Evolutionary conservation across 2,113 vertebrate species (phyloP).

Genomic region (Amphilophus citrinellus): DNA sequence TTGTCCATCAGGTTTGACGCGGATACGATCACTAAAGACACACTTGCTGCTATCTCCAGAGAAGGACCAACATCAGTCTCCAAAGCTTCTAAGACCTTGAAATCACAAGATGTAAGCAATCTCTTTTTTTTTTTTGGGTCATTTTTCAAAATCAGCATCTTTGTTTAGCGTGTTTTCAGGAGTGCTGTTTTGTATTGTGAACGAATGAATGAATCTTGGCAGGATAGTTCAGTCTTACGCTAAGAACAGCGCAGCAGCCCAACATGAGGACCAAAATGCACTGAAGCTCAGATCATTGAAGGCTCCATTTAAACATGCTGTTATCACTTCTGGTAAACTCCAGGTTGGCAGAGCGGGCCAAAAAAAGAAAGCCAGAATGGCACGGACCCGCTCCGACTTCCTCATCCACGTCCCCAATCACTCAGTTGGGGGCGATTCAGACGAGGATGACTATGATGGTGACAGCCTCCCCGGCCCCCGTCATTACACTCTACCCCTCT

Average conservation of each 20-base stretch:
- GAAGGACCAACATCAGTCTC: slow-evolving; percentile 74
- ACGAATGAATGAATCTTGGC: slow-evolving; percentile 11
- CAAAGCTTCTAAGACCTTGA: slow-evolving; percentile 76
- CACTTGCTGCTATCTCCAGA: slow-evolving; percentile 72
- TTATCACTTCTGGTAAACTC: slow-evolving; percentile 83
- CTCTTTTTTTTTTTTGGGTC: not conserved
- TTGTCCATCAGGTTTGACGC: slow-evolving; percentile 76
- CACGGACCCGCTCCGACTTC: slow-evolving; percentile 99
- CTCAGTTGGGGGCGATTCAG: slow-evolving; percentile 92
- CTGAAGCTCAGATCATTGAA: slow-evolving; percentile 21
- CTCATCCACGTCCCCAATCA: slow-evolving; percentile 93
- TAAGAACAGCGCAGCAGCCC: not conserved
- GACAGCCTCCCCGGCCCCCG: slow-evolving; percentile 88
- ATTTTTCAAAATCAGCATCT: not conserved
- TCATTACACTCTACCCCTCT: slow-evolving; percentile 81
- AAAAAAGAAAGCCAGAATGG: slow-evolving; percentile 99
- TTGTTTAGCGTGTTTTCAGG: slow-evolving; percentile 3
- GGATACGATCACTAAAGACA: slow-evolving; percentile 74
- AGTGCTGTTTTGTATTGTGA: slow-evolving; percentile 29
- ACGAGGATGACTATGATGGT: slow-evolving; percentile 91
- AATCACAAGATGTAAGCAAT: slow-evolving; percentile 77
- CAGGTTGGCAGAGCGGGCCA: slow-evolving; percentile 87
- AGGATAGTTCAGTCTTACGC: not conserved
- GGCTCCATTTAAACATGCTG: slow-evolving; percentile 65
- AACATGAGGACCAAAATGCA: not conserved